Percentiles rank a stretch among this genome's conserved stretches.
Evolutionary conservation across 2,888 invertebrate genomes (phyloP).

Genomic region (Yponomeuta plumbellus): DNA sequence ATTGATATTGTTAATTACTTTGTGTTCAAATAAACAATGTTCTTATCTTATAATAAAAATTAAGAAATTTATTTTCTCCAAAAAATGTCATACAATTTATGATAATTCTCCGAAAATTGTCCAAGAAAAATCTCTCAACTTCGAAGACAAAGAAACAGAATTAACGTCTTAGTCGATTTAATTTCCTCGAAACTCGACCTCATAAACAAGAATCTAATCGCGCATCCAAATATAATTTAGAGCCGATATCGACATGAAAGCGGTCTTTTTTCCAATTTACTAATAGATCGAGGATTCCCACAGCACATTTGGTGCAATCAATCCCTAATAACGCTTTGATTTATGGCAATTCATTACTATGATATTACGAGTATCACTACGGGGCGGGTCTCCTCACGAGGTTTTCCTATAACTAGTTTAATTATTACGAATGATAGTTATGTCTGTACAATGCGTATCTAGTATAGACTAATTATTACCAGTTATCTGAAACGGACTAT

Average conservation of each 20-base stretch:
- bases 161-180: neutral
- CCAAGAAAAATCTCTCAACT: too few species aligned
- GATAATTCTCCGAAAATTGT: too few species aligned
- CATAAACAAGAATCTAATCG: neutral
- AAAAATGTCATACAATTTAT: too few species aligned
- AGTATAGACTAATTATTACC: too few species aligned
- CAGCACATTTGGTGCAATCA: conserved; percentile 69
- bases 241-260: conserved; percentile 22
- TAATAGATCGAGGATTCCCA: conserved; percentile 68
- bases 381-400: neutral
- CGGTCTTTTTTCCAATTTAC: conserved; percentile 55
- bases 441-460: too few species aligned
- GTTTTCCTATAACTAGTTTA: neutral
- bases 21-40: too few species aligned
- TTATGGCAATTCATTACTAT: neutral
- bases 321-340: conserved; percentile 43
- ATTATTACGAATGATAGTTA: too few species aligned
- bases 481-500: too few species aligned
- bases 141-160: too few species aligned
- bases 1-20: too few species aligned
- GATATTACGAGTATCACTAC: neutral
- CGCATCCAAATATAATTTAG: conserved; percentile 28
- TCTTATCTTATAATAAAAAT: too few species aligned
- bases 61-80: too few species aligned
- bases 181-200: neutral